A percentile compares a stretch with the other conserved stretches of the same genome.
phyloP scores from a whole-genome alignment of 1,140 invertebrate species.

The Rhopalosiphum padi region DNA sequence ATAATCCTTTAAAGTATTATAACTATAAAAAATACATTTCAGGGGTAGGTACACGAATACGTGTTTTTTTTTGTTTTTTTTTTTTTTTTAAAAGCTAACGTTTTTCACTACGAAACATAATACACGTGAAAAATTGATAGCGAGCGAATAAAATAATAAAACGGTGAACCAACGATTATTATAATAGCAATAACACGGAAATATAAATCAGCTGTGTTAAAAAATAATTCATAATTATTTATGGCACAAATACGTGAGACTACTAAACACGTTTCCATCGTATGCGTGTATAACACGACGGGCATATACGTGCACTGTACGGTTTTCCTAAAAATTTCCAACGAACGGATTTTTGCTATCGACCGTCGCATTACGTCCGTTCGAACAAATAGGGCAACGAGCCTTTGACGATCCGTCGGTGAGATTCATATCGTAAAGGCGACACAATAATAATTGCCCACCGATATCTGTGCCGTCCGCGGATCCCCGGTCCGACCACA shows the following conservation, averaged over 20 bases:
- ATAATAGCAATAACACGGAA: not conserved
- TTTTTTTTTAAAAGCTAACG: not conserved
- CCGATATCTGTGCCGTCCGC: conserved; percentile 72
- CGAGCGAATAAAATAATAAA: not conserved
- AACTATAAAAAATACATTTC: not conserved
- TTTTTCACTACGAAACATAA: not conserved
- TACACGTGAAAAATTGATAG: not conserved
- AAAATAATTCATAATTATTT: not conserved
- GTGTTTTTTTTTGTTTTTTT: not conserved
- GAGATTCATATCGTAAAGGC: not conserved
- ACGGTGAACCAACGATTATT: not conserved
- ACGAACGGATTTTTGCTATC: not conserved
- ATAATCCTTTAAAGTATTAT: not conserved
- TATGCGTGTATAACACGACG: not conserved
- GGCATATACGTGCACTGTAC: not conserved
- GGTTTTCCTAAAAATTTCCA: not conserved
- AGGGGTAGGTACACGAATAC: not conserved
- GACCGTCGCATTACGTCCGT: not conserved
- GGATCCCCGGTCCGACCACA: conserved; percentile 78
- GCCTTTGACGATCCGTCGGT: not conserved
- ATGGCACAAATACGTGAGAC: conserved; percentile 21
- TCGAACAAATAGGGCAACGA: not conserved
- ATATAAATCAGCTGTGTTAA: not conserved
- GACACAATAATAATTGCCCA: not conserved
- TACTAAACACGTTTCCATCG: not conserved